Percentiles rank a stretch among this genome's conserved stretches.
phyloP scores from a whole-genome alignment of 1,140 invertebrate species.

The Globodera rostochiensis region DNA sequence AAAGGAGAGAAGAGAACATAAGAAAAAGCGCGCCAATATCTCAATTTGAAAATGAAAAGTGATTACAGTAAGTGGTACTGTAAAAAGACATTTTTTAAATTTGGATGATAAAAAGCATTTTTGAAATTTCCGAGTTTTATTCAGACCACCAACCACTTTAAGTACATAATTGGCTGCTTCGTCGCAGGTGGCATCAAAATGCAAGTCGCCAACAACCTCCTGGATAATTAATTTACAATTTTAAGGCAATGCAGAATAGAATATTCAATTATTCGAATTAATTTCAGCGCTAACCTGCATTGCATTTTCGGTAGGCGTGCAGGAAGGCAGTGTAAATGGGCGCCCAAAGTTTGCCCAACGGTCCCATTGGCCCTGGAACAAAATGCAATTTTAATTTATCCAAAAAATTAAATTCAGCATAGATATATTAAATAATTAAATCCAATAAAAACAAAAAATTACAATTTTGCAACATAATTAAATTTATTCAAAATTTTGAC shows the following conservation, averaged over 20 bases:
- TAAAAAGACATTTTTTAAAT: too few relatives aligned
- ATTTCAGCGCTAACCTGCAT: slow-evolving; percentile 9
- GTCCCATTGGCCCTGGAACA: slow-evolving; percentile 29
- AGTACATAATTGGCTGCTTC: slow-evolving; percentile 7
- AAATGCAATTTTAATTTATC: neutral
- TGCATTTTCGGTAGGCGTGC: slow-evolving; percentile 23
- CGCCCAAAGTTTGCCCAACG: slow-evolving; percentile 16
- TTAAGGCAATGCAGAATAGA: neutral
- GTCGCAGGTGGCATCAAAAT: slow-evolving; percentile 13
- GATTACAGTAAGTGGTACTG: too few relatives aligned
- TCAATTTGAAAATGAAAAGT: too few relatives aligned
- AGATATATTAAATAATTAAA: neutral
- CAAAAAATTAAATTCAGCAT: too few relatives aligned
- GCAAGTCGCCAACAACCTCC: slow-evolving; percentile 16
- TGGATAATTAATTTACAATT: neutral
- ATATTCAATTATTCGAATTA: neutral
- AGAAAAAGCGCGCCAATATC: neutral
- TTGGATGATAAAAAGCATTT: neutral
- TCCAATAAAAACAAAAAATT: neutral
- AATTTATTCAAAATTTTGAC: neutral
- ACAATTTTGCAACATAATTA: neutral
- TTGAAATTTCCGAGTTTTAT: neutral
- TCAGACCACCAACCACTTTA: neutral
- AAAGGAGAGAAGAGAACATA: too few relatives aligned
- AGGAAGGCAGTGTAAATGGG: slow-evolving; percentile 27